Evolutionary conservation across 1,140 invertebrate genomes (phyloP), one percentile per base, ranked within the genome.

Genomic region (Eumeta japonica): DNA sequence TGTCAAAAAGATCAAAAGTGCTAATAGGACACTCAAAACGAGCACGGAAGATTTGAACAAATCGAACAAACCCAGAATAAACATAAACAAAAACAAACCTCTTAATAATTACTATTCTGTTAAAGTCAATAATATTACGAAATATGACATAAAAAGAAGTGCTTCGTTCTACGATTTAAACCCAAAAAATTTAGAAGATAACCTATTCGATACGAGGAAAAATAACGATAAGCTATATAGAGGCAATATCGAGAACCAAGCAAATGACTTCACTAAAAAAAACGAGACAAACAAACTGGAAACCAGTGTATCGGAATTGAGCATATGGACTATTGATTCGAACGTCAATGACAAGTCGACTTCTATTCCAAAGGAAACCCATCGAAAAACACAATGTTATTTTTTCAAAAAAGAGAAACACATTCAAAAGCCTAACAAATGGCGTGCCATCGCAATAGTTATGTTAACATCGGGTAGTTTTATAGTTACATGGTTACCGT

Each of bases 381-480:
- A 24, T 7, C 20, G 20, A 24, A 24, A 24, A 7, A 24, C 5
- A 24, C n/a, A 24, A 24, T 7, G 20, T 24, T n/a, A n/a, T 24
- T 24, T 7, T 7, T 24, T 7, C 5, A 7, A 24, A 24, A 24
- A 24, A n/a, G n/a, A 24, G 5, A 24, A 24, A 24, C n/a, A 24
- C 20, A 24, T 24, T n/a, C 5, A 24, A 24, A 52, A 62, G 18
- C 74, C 76, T 3, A 76, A 65, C 17, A 79, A 78, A 58, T 80
- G 74, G 68, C 72, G 78, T 46, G 79, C 80, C 0, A 64, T 81
- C 2, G 78, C 76, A 42, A 63, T 82, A 11, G 80, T 82, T 0
- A 50, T 80, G 47, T 62, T 81, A n/a, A 81, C 79, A 16, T 74
- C 76, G 0, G 73, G 76, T 5, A 77, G 76, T 49, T 80, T 81